Conservation (phyloP, 2,888 invertebrate genomes). For the Stomorhina lunata region DNA sequence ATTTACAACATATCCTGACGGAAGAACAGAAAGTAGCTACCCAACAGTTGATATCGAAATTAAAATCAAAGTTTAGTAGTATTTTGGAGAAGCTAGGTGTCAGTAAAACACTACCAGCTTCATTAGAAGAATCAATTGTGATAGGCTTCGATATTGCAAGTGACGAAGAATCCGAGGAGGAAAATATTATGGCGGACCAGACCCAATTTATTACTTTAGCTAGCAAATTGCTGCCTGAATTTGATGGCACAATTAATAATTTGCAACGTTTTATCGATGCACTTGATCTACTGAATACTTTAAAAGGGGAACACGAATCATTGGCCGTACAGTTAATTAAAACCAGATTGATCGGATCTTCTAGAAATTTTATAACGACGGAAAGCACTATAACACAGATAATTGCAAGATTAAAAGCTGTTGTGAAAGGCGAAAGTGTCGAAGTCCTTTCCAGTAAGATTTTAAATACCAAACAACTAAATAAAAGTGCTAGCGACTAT, state of each 20-base stretch:
- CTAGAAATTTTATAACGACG: not conserved
- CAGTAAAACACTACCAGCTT: no score
- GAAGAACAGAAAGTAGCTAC: no score
- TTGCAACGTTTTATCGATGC: slow-evolving; percentile 8
- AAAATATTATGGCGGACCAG: not conserved
- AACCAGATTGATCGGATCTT: not conserved
- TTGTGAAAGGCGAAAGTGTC: not conserved
- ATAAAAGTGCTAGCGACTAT: not conserved
- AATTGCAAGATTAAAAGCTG: not conserved
- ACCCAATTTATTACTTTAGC: not conserved
- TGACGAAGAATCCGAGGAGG: no score
- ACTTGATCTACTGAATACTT: not conserved
- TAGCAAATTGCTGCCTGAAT: not conserved
- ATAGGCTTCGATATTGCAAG: no score
- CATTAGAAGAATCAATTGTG: no score
- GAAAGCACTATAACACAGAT: not conserved
- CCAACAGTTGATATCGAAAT: no score
- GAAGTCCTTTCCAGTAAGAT: not conserved
- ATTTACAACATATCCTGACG: no score
- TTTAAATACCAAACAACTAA: not conserved
- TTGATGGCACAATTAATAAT: not conserved
- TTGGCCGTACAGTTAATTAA: not conserved
- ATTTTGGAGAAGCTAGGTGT: no score
- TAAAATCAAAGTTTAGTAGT: no score
- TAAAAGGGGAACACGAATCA: not conserved